Evolutionary conservation across 2,113 vertebrate genomes (phyloP), one percentile per base, ranked within the genome.

Genomic region (Piprites chloris): DNA sequence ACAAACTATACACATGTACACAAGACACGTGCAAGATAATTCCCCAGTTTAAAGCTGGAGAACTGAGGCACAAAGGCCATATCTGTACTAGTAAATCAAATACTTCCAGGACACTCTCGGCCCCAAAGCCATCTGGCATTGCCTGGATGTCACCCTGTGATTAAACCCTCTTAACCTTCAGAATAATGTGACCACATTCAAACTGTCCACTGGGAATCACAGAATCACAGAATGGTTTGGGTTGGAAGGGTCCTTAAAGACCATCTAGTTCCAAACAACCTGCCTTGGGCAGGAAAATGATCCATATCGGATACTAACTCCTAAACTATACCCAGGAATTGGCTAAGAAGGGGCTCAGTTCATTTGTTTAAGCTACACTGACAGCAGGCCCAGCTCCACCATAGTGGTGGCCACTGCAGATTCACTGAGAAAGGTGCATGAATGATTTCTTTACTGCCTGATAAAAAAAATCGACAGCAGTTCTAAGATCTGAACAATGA

Each of bases 401-500:
- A 7, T 2, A 7, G 20, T 42, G 47, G 28, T 27, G 32, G 9
- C 4, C 16, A 9, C 14, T 47, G 33, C 16, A 37, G 53, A 46
- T n/a, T 21, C 6, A 9, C 15, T 19, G 24, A 47, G 13, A 52
- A 4, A 47, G 3, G 5, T 27, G 3, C 27, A 33, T 0, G 0
- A 50, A 18, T 41, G 8, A 37, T 86, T 53, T 80, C 37, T 81
- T 58, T 65, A 39, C n/a, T 62, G 2, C 4, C 27, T 32, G 4
- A 18, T 20, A 47, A 10, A 13, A 69, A 39, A n/a, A 83, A 32
- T 23, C 61, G 78, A 22, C 16, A 63, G 14, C 32, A 71, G 17
- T 55, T 58, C 33, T 41, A 19, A 21, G 8, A 68, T 27, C 10
- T 75, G 62, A 76, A 39, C 4, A 35, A 55, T 12, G n/a, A 18